Evolutionary conservation across 37 sponge, comb jelly and placozoan species (phyloP).

Genomic region (Tethya wilhelma): DNA sequence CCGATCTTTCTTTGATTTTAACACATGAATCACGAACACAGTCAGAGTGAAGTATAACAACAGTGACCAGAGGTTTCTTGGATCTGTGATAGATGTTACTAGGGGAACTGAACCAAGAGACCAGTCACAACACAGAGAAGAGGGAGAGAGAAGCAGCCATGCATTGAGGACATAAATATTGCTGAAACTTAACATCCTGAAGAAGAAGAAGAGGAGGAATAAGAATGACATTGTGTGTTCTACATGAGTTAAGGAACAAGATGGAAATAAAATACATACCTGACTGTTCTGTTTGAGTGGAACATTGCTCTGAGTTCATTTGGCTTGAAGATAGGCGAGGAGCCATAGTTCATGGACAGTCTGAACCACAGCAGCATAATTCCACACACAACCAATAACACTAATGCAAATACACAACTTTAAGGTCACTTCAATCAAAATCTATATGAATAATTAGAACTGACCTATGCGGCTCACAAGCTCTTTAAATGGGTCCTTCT

Average conservation of each 20-base stretch:
- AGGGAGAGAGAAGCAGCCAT: constrained; percentile 84
- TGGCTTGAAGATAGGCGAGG: constrained; percentile 88
- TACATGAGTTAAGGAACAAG: not conserved
- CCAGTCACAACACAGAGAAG: constrained; percentile 92
- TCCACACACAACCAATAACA: constrained; percentile 27
- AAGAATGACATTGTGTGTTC: not conserved
- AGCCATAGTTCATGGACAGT: constrained; percentile 80
- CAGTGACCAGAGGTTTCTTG: constrained; percentile 64
- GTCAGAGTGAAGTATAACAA: constrained; percentile 38
- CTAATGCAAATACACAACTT: not conserved
- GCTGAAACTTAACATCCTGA: constrained; percentile 81
- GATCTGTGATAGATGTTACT: constrained; percentile 59
- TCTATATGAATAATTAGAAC: not conserved
- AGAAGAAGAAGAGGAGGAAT: not conserved
- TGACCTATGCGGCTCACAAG: not conserved
- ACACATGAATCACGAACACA: not conserved
- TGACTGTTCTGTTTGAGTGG: constrained; percentile 68
- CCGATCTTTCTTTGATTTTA: constrained; percentile 49
- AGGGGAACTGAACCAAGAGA: constrained; percentile 81
- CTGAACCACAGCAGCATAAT: constrained; percentile 55
- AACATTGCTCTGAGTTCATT: constrained; percentile 80
- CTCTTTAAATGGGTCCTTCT: not conserved
- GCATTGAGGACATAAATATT: constrained; percentile 80
- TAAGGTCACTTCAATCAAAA: not conserved
- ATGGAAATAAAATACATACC: constrained; percentile 24